phyloP scores from a whole-genome alignment of 2,888 invertebrate species.

The Stenolophus ochropezus region DNA sequence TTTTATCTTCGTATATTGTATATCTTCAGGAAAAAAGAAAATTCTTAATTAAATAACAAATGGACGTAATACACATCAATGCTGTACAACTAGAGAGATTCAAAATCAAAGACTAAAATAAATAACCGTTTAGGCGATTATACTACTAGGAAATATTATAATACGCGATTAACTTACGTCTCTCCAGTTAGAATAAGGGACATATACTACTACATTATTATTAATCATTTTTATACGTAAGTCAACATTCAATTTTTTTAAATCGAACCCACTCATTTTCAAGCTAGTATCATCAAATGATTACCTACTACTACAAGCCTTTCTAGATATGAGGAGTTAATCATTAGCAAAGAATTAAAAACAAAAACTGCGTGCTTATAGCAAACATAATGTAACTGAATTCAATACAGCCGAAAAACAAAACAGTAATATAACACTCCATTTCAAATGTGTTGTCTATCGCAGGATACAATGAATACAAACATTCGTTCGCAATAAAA shows the following conservation, averaged over 20 bases:
- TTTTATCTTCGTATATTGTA: too few species aligned
- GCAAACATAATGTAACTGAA: neutral
- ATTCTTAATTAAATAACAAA: too few species aligned
- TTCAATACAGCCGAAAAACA: neutral
- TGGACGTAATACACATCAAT: too few species aligned
- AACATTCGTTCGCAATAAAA: neutral
- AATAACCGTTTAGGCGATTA: too few species aligned
- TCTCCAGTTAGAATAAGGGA: neutral
- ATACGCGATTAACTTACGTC: too few species aligned
- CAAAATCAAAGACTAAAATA: too few species aligned
- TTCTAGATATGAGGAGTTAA: conserved; percentile 10
- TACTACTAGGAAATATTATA: too few species aligned
- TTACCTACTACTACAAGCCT: neutral
- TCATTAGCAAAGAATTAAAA: conserved; percentile 8
- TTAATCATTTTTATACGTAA: neutral
- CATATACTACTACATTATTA: conserved; percentile 7
- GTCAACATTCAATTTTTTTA: neutral
- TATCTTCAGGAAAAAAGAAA: too few species aligned
- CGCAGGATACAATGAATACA: neutral
- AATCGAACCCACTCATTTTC: neutral
- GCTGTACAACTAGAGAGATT: too few species aligned
- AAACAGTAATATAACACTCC: neutral
- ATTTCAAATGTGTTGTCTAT: neutral
- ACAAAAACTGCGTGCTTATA: too few species aligned
- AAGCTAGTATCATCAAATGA: neutral